phyloP scores from a whole-genome alignment of 37 sponge, comb jelly and placozoan genomes.

The Cladorhizidae sp. region DNA sequence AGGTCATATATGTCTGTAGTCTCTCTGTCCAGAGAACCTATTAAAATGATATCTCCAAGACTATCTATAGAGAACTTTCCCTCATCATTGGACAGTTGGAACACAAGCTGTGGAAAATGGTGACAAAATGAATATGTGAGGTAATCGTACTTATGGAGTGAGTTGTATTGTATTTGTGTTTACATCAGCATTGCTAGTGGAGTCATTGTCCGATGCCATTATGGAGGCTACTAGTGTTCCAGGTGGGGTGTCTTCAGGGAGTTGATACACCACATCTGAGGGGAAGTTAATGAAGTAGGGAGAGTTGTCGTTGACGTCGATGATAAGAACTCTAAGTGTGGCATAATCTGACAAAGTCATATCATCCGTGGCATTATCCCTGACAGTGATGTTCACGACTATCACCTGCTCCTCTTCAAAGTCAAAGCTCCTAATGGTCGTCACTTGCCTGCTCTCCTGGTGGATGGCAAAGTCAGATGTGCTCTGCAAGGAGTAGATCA shows the following conservation, averaged over 20 bases:
- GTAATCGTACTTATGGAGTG: neutral
- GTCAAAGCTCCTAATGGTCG: conserved; percentile 6
- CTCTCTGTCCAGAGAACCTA: conserved; percentile 43
- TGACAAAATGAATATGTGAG: neutral
- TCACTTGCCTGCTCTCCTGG: conserved; percentile 11
- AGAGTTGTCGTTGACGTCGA: conserved; percentile 38
- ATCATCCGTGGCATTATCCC: neutral
- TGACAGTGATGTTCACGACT: conserved; percentile 4
- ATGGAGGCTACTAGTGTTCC: conserved; percentile 3
- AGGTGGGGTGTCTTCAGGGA: conserved; percentile 10
- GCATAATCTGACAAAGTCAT: neutral
- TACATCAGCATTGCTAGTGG: conserved; percentile 42
- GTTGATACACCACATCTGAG: neutral
- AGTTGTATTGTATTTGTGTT: neutral
- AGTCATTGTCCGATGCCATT: conserved; percentile 33
- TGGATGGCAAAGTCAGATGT: conserved; percentile 28
- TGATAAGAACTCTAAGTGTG: neutral
- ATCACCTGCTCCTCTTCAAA: neutral
- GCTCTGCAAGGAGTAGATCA: neutral
- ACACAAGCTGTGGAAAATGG: conserved; percentile 10
- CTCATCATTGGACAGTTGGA: conserved; percentile 36
- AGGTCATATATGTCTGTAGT: conserved; percentile 14
- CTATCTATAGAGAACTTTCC: conserved; percentile 43
- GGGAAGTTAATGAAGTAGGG: conserved; percentile 5
- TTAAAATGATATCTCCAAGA: conserved; percentile 19